These are phyloP conservation scores for Lutraria rhynchaena DNA, from an alignment of 1,140 invertebrate species.

Conservation along the genomic window DNA sequence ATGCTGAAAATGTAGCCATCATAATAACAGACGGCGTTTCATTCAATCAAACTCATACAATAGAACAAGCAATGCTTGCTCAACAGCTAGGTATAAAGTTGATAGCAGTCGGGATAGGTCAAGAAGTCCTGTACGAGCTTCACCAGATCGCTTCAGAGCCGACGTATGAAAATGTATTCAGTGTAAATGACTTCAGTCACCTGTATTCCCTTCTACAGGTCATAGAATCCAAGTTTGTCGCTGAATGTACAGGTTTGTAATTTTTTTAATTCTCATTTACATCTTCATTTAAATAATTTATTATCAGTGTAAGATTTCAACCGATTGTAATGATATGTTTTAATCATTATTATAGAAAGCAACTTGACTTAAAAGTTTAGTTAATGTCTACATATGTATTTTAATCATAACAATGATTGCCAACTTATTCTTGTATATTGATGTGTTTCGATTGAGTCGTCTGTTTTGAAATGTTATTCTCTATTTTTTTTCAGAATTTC, in stretches of 20 bases:
- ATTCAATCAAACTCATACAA: not conserved
- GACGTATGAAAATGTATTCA: not conserved
- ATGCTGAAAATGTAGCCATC: not conserved
- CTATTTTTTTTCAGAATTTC: too few species aligned
- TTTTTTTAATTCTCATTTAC: too few species aligned
- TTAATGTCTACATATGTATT: too few species aligned
- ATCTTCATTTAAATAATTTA: too few species aligned
- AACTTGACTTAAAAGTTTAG: too few species aligned
- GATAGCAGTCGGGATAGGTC: not conserved
- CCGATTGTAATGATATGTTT: too few species aligned
- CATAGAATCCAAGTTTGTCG: not conserved
- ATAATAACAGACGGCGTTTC: not conserved
- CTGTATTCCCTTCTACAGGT: not conserved
- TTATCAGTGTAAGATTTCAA: too few species aligned
- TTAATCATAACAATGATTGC: too few species aligned
- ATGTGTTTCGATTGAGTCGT: too few species aligned
- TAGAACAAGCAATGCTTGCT: not conserved
- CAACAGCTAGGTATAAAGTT: not conserved
- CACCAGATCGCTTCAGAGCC: constrained; percentile 10
- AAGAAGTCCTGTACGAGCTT: not conserved
- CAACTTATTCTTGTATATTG: too few species aligned
- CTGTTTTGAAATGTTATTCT: too few species aligned
- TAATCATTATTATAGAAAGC: too few species aligned
- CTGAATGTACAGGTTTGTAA: constrained; percentile 10
- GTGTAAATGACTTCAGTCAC: not conserved